Conservation (phyloP, 1,140 invertebrate species). For the Macrobrachium nipponense region DNA sequence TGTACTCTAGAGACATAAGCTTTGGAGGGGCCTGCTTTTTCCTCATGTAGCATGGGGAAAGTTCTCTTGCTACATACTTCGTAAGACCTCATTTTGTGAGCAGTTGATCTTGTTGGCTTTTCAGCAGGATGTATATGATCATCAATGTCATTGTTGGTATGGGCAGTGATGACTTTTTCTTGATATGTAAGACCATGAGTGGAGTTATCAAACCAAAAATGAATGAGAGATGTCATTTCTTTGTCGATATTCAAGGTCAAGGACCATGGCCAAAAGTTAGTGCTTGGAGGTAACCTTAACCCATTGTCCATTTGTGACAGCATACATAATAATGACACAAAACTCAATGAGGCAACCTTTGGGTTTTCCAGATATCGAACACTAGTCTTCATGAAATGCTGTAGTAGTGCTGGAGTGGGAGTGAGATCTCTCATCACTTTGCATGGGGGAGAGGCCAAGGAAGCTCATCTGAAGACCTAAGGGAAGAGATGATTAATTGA, state of each 20-base stretch:
- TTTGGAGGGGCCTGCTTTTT: not conserved
- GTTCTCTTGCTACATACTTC: too few relatives aligned
- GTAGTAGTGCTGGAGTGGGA: too few relatives aligned
- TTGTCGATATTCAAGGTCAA: not conserved
- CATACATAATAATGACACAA: slow-evolving; percentile 11
- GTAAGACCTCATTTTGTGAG: not conserved
- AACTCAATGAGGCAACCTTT: not conserved
- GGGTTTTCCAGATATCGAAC: not conserved
- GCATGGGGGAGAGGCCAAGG: too few relatives aligned
- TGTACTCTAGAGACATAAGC: too few relatives aligned
- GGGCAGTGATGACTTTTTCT: not conserved
- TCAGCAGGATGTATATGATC: not conserved
- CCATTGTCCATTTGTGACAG: not conserved
- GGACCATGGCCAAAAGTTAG: not conserved
- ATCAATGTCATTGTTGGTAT: not conserved
- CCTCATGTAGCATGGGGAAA: too few relatives aligned
- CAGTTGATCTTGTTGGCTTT: not conserved
- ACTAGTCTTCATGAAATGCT: too few relatives aligned
- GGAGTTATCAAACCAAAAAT: not conserved
- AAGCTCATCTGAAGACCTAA: too few relatives aligned
- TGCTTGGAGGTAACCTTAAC: not conserved
- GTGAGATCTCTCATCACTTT: too few relatives aligned
- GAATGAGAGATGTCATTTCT: too few relatives aligned
- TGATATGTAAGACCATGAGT: too few relatives aligned
- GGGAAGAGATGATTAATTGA: not conserved